Percentiles rank a stretch among this genome's conserved stretches.
Conservation (phyloP, 2,113 vertebrate genomes). For the Morone saxatilis region DNA sequence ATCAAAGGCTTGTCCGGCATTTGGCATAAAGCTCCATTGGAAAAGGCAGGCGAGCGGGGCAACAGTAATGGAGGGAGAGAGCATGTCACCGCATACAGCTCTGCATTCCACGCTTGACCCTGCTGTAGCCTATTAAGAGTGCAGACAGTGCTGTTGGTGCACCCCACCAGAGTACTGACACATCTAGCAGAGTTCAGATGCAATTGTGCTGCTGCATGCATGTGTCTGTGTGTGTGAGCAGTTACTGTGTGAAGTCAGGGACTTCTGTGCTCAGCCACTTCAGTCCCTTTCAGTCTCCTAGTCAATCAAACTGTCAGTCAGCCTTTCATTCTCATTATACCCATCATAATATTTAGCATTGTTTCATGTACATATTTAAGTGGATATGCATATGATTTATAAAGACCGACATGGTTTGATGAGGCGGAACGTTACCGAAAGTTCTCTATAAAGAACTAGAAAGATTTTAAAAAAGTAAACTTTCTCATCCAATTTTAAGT, state of each 20-base stretch:
- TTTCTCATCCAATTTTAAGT: background rate
- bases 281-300: conserved; percentile 11
- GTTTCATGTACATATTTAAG: background rate
- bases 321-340: conserved; percentile 6
- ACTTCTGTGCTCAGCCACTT: conserved; percentile 32
- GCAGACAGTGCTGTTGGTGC: conserved; percentile 39
- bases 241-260: conserved; percentile 6
- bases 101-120: conserved; percentile 50
- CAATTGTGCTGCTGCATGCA: conserved; percentile 33
- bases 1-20: conserved; percentile 59
- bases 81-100: conserved; percentile 22
- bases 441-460: background rate
- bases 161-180: conserved; percentile 29
- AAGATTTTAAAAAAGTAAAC: background rate
- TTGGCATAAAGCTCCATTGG: conserved; percentile 46
- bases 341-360: background rate
- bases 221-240: conserved; percentile 37
- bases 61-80: conserved; percentile 31
- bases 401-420: background rate
- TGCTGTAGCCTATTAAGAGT: conserved; percentile 35
- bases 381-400: background rate
- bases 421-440: background rate
- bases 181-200: conserved; percentile 14
- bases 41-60: conserved; percentile 46
- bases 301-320: background rate